phyloP scores from a whole-genome alignment of 2,113 vertebrate species.

The Eurypyga helias region DNA sequence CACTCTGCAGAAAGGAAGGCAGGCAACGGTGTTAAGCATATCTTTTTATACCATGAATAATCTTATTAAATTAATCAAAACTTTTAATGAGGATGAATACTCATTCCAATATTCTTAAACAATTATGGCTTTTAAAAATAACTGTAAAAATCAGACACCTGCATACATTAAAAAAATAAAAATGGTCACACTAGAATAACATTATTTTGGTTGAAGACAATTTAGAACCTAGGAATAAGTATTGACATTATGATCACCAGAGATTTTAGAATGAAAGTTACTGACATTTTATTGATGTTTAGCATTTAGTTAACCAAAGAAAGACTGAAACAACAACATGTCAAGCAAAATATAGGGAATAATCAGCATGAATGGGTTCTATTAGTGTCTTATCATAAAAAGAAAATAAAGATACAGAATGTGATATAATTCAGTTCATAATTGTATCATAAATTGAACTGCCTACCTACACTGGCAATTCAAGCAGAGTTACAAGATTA shows the following conservation, averaged over 20 bases:
- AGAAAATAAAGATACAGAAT: slow-evolving; percentile 54
- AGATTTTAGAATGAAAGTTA: slow-evolving; percentile 38
- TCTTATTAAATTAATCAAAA: slow-evolving; percentile 51
- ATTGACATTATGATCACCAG: slow-evolving; percentile 9
- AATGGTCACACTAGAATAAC: neutral
- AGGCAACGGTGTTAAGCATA: slow-evolving; percentile 26
- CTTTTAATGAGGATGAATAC: slow-evolving; percentile 44
- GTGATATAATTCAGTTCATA: slow-evolving; percentile 17
- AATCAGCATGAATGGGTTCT: slow-evolving; percentile 52
- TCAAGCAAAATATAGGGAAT: slow-evolving; percentile 58
- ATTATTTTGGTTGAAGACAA: slow-evolving; percentile 47
- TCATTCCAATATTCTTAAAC: neutral
- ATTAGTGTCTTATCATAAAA: slow-evolving; percentile 45
- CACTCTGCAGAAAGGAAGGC: slow-evolving; percentile 15
- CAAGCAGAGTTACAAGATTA: neutral
- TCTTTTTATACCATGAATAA: slow-evolving; percentile 56
- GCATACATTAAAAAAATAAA: neutral
- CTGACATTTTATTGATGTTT: slow-evolving; percentile 70
- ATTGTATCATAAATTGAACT: slow-evolving; percentile 19
- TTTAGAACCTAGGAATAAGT: slow-evolving; percentile 58
- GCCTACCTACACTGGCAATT: neutral
- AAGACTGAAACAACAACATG: slow-evolving; percentile 64
- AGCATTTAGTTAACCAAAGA: slow-evolving; percentile 64
- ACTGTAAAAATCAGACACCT: slow-evolving; percentile 43
- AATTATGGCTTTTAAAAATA: slow-evolving; percentile 23